These are phyloP conservation scores for Myotis daubentonii DNA, from an alignment of 2,797 vertebrate genomes.

Conservation along the genomic window DNA sequence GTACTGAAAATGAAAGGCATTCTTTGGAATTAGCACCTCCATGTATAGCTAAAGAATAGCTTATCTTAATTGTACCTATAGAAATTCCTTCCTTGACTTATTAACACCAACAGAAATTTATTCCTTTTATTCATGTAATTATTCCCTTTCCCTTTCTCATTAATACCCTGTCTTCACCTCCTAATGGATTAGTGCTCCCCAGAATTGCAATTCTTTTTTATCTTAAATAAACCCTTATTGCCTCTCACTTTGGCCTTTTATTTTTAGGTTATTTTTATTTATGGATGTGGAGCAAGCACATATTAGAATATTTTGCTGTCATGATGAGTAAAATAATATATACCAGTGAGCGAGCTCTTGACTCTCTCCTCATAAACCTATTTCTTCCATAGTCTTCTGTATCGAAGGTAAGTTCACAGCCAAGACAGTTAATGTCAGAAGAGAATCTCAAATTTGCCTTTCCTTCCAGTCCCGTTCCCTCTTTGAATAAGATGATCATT, in stretches of 20 bases:
- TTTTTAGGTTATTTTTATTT: neutral
- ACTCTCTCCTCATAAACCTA: neutral
- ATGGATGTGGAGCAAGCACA: neutral
- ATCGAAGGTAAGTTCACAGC: neutral
- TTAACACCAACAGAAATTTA: neutral
- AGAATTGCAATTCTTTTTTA: neutral
- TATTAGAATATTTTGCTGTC: neutral
- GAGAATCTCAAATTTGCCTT: neutral
- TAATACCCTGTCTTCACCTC: neutral
- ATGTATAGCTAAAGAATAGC: neutral
- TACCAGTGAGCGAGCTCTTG: neutral
- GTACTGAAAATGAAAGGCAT: neutral
- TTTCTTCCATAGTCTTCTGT: neutral
- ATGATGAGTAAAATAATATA: neutral
- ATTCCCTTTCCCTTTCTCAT: neutral
- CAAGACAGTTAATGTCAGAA: neutral
- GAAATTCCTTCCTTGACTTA: neutral
- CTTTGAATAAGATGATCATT: neutral
- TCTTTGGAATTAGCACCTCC: neutral
- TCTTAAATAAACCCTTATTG: neutral
- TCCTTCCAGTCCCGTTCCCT: neutral
- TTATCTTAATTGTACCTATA: neutral
- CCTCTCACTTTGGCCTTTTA: neutral
- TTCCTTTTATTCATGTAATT: neutral
- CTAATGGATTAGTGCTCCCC: neutral